Evolutionary conservation across 2,888 invertebrate species (phyloP), one percentile per base, ranked within the genome.

Genomic region (Euplagia quadripunctaria): DNA sequence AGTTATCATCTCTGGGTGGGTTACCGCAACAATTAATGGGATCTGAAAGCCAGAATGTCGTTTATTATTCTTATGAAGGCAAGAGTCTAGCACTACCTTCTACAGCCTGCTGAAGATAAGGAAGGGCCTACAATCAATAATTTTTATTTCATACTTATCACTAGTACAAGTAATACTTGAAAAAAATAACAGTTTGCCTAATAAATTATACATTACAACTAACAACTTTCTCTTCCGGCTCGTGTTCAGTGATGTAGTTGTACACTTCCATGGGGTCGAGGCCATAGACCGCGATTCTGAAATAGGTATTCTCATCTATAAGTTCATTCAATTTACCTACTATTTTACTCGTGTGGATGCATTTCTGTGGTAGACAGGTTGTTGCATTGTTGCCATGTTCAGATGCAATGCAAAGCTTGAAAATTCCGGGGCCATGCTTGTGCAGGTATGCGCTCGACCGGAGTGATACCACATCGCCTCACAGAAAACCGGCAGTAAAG

Each of bases 231-330:
- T 51, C 71, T 66, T 84, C 86, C 3, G 73, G 76, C n/a, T 82
- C 84, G 46, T 89, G 82, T 20, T 89, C 81, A 58, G 91, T 71
- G 52, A 94, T 79, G 70, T 83, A 89, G 16, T 91, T 80, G 70
- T 88, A 89, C 4, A 94, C 79, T 61, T 93, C 91, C 74, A 85
- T 79, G 0, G 90, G 82, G 4, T 78, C 80, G 2, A 94, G 75
- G 20, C 93, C 93, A 41, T 84, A 79, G 0, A 88, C 89, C 9
- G 93, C 91, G 76, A 93, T 92, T 72, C 94, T 94, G 80, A 42
- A 88, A 65, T 31, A n/a, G 11, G 46, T 31, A 31, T 61, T 14
- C 61, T 31, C 12, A 61, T 31, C 14, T 52, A 17, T 7, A 52
- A 61, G 61, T 4, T 9, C 9, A 46, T 46, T 46, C 43, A 8